phyloP scores from a whole-genome alignment of 1,140 invertebrate genomes.

The Holcopasites calliopsidis region DNA sequence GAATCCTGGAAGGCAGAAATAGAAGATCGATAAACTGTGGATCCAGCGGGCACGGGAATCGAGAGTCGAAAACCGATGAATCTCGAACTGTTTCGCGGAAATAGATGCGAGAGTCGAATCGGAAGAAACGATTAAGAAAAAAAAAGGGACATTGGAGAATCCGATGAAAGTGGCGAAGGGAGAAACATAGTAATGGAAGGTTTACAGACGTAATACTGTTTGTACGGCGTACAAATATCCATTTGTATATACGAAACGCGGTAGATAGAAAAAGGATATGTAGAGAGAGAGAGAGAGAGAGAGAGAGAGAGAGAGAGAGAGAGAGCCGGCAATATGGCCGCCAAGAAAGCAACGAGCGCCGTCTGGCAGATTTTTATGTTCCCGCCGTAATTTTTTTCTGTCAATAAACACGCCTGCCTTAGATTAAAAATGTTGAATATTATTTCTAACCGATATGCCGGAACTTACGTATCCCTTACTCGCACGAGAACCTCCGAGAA shows the following conservation, averaged over 20 bases:
- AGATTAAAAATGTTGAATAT: background rate
- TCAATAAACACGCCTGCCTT: background rate
- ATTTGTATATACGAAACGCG: background rate
- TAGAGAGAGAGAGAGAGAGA: background rate
- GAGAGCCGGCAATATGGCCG: constrained; percentile 70
- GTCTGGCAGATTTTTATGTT: constrained; percentile 75
- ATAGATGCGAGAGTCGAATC: constrained; percentile 32
- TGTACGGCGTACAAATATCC: background rate
- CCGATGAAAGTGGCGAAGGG: constrained; percentile 38
- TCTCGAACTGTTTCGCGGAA: background rate
- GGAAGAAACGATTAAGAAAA: constrained; percentile 52
- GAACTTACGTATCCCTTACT: background rate
- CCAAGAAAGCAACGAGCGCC: constrained; percentile 69
- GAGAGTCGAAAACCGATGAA: background rate
- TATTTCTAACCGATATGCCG: background rate
- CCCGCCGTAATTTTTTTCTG: constrained; percentile 59
- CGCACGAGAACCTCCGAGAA: background rate
- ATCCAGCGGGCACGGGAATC: background rate
- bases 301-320: constrained; percentile 12
- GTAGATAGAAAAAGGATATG: background rate
- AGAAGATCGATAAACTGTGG: background rate
- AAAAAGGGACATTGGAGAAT: constrained; percentile 18
- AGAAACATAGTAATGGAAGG: background rate
- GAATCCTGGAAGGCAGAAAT: background rate
- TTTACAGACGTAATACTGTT: no score